Percentiles rank a stretch among this genome's conserved stretches.
These are phyloP conservation scores for Acanthochromis polyacanthus DNA, from an alignment of 2,113 vertebrate species.

Conservation along the genomic window DNA sequence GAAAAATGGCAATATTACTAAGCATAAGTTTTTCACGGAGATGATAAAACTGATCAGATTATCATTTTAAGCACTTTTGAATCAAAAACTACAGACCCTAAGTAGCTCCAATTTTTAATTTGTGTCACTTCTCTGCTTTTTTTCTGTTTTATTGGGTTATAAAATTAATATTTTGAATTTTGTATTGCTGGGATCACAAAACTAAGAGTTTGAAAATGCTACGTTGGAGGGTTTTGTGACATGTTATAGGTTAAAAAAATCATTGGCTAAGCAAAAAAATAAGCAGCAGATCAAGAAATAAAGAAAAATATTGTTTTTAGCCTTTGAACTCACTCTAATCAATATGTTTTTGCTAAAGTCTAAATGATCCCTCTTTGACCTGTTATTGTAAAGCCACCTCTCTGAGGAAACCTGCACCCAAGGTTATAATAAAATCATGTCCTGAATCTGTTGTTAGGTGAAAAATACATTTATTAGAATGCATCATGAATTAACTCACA, in stretches of 20 bases:
- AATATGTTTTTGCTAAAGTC: neutral
- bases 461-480: conserved; percentile 61
- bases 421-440: neutral
- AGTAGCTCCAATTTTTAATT: no score
- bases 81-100: no score
- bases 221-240: neutral
- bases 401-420: neutral
- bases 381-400: neutral
- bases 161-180: no score
- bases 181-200: neutral
- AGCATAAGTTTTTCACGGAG: no score
- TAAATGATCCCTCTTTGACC: neutral
- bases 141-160: no score
- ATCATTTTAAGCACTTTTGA: no score
- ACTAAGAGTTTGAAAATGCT: neutral
- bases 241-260: neutral
- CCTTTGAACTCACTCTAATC: neutral
- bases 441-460: conserved; percentile 9
- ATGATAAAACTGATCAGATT: no score
- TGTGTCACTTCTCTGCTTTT: no score
- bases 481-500: conserved; percentile 38
- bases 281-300: neutral
- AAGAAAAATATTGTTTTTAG: neutral
- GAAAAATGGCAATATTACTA: no score
- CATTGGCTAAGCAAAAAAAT: neutral